A percentile compares a stretch with the other conserved stretches of the same genome.
Evolutionary conservation across 1,140 invertebrate genomes (phyloP).

Genomic region (Temnothorax longispinosus): DNA sequence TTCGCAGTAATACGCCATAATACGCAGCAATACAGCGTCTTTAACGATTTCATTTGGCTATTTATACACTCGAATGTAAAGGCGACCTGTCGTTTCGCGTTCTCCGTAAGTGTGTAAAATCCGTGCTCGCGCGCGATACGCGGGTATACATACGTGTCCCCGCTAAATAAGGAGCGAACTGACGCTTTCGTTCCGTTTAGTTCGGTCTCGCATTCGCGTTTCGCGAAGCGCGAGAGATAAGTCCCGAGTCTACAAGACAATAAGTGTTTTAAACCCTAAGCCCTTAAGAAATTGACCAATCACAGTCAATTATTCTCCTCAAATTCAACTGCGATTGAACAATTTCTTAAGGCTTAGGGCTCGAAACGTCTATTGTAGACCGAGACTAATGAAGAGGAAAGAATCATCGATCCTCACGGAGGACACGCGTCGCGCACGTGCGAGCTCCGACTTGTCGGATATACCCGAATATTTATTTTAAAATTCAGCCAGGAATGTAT

Average conservation of each 20-base stretch:
- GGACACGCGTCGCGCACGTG: too few relatives aligned
- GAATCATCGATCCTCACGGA: too few relatives aligned
- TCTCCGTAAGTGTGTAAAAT: conserved; percentile 7
- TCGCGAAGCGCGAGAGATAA: neutral
- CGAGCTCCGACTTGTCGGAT: neutral
- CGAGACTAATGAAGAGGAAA: neutral
- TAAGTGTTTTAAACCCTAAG: too few relatives aligned
- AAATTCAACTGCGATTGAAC: too few relatives aligned
- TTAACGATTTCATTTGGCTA: conserved; percentile 20
- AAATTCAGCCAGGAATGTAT: neutral
- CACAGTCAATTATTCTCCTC: too few relatives aligned
- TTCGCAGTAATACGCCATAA: neutral
- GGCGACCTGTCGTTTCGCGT: conserved; percentile 3
- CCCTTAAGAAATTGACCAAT: too few relatives aligned
- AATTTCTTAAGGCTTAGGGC: too few relatives aligned
- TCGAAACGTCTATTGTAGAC: too few relatives aligned
- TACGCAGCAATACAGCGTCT: neutral
- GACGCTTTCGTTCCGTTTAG: conserved; percentile 10
- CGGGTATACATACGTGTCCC: conserved; percentile 26
- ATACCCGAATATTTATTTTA: neutral
- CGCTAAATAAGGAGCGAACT: conserved; percentile 37
- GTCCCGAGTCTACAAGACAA: too few relatives aligned
- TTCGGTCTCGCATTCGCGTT: neutral
- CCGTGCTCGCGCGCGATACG: neutral
- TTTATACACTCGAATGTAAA: conserved; percentile 16